These are phyloP conservation scores for Agrochola macilenta DNA, from an alignment of 2,888 invertebrate species.

Conservation along the genomic window DNA sequence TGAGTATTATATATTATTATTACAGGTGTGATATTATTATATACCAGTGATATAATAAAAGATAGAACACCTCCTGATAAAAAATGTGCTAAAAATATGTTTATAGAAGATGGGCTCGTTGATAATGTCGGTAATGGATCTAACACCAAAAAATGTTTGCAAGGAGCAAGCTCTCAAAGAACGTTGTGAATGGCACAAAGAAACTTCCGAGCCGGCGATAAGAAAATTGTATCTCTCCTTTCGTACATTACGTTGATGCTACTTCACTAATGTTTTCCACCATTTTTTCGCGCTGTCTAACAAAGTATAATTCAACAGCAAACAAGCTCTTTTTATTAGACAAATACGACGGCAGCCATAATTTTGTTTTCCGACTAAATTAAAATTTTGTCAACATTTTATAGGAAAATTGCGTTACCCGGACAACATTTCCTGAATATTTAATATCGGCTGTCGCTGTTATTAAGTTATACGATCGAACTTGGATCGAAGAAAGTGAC, in stretches of 20 bases:
- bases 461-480: conserved; percentile 15
- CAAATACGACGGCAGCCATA: conserved; percentile 41
- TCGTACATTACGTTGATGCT: conserved; percentile 31
- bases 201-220: conserved; percentile 56
- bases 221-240: conserved; percentile 42
- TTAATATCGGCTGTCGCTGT: conserved; percentile 16
- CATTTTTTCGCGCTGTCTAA: conserved; percentile 9
- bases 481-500: neutral
- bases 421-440: conserved; percentile 49
- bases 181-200: conserved; percentile 60
- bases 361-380: conserved; percentile 61
- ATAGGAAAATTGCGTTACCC: conserved; percentile 62
- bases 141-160: conserved; percentile 40
- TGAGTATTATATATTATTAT: neutral
- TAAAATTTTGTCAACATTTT: conserved; percentile 65
- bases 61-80: neutral
- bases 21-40: neutral
- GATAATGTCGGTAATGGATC: conserved; percentile 46
- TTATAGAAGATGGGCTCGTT: conserved; percentile 14
- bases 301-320: conserved; percentile 59
- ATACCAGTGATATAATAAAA: neutral
- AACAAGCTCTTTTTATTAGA: conserved; percentile 61
- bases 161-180: conserved; percentile 53
- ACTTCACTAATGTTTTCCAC: conserved; percentile 31
- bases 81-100: conserved; percentile 32